Conservation (phyloP, 2,113 vertebrate species). For the Sylvia atricapilla region DNA sequence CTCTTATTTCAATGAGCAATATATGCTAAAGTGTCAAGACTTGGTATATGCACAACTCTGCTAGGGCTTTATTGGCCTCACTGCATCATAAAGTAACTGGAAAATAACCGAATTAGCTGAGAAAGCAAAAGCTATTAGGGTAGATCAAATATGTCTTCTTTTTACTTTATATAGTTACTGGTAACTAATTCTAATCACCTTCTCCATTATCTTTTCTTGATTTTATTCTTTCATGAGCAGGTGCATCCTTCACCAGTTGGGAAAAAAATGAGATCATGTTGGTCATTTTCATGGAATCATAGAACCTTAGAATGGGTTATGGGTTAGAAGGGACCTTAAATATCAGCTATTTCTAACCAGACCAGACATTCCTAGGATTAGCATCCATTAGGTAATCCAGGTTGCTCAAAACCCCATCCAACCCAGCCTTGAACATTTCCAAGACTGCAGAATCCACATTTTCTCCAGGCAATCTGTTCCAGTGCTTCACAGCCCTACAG, state of each 20-base stretch:
- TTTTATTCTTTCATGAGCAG: background rate
- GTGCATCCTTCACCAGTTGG: background rate
- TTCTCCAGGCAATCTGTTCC: background rate
- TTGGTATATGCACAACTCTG: background rate
- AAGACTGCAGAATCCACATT: background rate
- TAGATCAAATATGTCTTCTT: background rate
- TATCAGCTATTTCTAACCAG: background rate
- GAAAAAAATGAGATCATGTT: background rate
- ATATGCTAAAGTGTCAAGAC: background rate
- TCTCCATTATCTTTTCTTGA: background rate
- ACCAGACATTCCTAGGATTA: background rate
- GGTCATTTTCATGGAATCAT: background rate
- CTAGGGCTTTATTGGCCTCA: background rate
- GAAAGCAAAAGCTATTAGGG: background rate
- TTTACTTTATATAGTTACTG: background rate
- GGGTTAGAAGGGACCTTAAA: background rate
- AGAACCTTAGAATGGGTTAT: background rate
- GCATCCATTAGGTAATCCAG: background rate
- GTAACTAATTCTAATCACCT: background rate
- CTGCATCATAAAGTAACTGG: background rate
- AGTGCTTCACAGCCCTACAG: background rate
- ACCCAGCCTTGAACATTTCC: no score
- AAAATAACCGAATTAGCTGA: background rate
- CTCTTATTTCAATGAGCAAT: conserved; percentile 22
- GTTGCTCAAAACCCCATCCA: background rate